Percentiles rank a stretch among this genome's conserved stretches.
Evolutionary conservation across 2,113 vertebrate genomes (phyloP).

Genomic region (Mirza zaza): DNA sequence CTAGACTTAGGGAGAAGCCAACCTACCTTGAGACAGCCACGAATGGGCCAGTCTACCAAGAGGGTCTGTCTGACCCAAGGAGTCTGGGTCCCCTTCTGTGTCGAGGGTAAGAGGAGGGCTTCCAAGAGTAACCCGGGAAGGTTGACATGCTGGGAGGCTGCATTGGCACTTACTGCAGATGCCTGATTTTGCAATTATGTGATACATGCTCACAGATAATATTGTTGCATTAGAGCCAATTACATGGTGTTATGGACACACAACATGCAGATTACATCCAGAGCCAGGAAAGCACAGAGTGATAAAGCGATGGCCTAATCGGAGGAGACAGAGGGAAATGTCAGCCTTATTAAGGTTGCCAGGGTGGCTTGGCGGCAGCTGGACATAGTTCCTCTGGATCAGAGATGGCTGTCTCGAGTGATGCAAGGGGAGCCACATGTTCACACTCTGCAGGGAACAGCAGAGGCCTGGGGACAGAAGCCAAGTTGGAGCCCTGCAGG

Average conservation of each 20-base stretch:
- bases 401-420: background rate
- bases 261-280: constrained; percentile 76
- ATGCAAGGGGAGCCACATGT: background rate
- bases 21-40: background rate
- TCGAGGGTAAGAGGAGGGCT: background rate
- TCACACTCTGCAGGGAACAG: background rate
- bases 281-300: constrained; percentile 71
- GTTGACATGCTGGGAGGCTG: background rate
- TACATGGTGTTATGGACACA: constrained; percentile 85
- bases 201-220: constrained; percentile 81
- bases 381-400: background rate
- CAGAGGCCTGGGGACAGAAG: background rate
- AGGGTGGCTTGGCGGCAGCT: constrained; percentile 57
- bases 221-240: constrained; percentile 85
- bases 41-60: background rate
- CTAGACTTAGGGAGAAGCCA: background rate
- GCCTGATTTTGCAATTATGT: constrained; percentile 79
- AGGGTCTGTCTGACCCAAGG: background rate
- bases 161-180: constrained; percentile 53
- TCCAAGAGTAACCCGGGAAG: background rate
- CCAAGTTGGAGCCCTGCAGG: background rate
- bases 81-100: background rate
- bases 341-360: constrained; percentile 75
- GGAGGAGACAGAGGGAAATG: constrained; percentile 85
- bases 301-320: constrained; percentile 82